Percentiles rank a stretch among this genome's conserved stretches.
Conservation (phyloP, 2,797 vertebrate species). For the Gallirallus australis region DNA sequence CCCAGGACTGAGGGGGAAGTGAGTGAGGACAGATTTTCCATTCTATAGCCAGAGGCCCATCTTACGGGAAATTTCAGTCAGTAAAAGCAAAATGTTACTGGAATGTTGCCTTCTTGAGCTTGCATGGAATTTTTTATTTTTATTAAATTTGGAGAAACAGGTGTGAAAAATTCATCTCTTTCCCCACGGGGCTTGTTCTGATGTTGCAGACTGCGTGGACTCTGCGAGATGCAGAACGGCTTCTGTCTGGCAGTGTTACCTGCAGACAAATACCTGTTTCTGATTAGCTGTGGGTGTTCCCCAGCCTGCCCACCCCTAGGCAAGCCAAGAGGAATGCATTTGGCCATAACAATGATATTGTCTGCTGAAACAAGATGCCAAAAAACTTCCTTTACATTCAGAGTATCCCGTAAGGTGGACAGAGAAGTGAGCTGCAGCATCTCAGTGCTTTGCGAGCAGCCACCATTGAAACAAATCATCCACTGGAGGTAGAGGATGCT, state of each 20-base stretch:
- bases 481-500: not conserved
- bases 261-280: conserved; percentile 10
- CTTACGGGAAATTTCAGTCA: conserved; percentile 44
- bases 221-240: not conserved
- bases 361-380: not conserved
- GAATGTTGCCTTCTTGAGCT: conserved; percentile 34
- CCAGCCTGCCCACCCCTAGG: not conserved
- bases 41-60: conserved; percentile 28
- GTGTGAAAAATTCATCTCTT: conserved; percentile 67
- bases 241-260: conserved; percentile 43
- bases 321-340: not conserved
- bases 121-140: conserved; percentile 31
- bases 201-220: not conserved
- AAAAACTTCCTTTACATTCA: not conserved
- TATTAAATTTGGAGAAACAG: conserved; percentile 48
- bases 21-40: conserved; percentile 68
- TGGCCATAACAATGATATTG: not conserved
- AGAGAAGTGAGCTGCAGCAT: not conserved
- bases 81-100: conserved; percentile 49
- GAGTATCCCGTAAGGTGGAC: not conserved
- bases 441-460: not conserved
- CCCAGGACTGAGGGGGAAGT: not conserved
- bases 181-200: not conserved
- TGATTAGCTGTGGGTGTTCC: not conserved
- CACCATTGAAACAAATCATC: accelerated